Evolutionary conservation across 2,888 invertebrate species (phyloP), one percentile per base, ranked within the genome.

Genomic region (Chymomyza procnemis): DNA sequence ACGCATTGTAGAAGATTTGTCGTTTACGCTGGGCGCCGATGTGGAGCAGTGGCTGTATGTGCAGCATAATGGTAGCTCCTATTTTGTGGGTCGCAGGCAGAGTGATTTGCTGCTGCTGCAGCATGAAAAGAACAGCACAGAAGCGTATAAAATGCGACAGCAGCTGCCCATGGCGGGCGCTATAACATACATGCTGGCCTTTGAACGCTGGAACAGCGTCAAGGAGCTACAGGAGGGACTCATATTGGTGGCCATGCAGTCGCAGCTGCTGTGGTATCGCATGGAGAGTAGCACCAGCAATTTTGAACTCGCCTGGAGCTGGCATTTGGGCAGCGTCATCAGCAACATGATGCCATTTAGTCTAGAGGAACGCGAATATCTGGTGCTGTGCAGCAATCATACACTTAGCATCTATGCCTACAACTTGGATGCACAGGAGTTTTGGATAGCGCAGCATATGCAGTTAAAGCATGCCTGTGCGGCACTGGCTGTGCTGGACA

Each of bases 381-480:
- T 91, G 4, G 77, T 80, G 0, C 67, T 90, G 4, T 68, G 80
- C 2, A 80, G 81, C 0, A 78, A 86, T 63, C 72, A 69, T 1
- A 78, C 81, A 1, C 66, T 90, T 0, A 89, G 87, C 66, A 85
- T 91, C 18, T 91, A 90, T 70, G 80, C 89, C 19, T 88, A 87
- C 30, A 76, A 89, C 52, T 57, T 89, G 14, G 65, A 69, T 2
- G 58, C 57, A 0, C 69, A 85, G 46, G 89, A 90, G 60, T 90
- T 90, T 64, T 90, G 90, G 89, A 82, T 91, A 26, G 82, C 74
- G 1, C 91, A 91, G 71, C 86, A 84, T 0, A 62, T 91, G 66
- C 87, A 85, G 14, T 48, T 91, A 34, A 50, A 80, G 5, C 54
- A 79, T 18, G 21, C 71, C 0, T 84, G 87, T 26, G 64, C 71